phyloP scores from a whole-genome alignment of 1,140 invertebrate genomes.

The Zaprionus kolodkinae region DNA sequence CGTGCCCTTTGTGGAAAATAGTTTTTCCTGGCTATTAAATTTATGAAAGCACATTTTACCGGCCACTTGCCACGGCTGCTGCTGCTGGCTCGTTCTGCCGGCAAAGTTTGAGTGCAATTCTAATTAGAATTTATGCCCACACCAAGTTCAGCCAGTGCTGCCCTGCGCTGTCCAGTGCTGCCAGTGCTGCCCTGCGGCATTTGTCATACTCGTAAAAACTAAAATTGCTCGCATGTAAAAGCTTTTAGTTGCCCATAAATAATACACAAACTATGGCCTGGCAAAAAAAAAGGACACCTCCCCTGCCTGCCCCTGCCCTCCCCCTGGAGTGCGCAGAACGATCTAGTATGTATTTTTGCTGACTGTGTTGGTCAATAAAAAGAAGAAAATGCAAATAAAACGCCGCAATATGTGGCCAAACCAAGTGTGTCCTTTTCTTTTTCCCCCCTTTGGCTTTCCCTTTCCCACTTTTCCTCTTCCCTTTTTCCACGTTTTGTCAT shows the following conservation, averaged over 20 bases:
- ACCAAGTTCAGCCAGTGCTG: constrained; percentile 22
- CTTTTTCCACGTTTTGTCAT: neutral
- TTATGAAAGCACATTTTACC: constrained; percentile 59
- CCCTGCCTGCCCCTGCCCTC: too few species aligned
- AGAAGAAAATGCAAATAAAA: constrained; percentile 72
- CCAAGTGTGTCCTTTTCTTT: constrained; percentile 13
- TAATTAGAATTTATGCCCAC: constrained; percentile 77
- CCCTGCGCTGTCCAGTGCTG: neutral
- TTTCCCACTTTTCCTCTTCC: neutral
- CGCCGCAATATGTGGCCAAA: constrained; percentile 65
- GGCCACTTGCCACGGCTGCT: constrained; percentile 33
- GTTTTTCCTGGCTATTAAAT: constrained; percentile 57
- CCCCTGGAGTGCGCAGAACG: constrained; percentile 32
- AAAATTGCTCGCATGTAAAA: constrained; percentile 74
- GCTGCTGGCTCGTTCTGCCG: neutral
- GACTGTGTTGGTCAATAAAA: constrained; percentile 63
- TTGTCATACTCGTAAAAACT: constrained; percentile 74
- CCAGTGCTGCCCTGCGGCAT: constrained; percentile 33
- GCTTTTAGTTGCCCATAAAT: constrained; percentile 79
- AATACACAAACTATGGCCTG: constrained; percentile 72
- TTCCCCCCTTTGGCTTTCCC: neutral
- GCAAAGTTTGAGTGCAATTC: constrained; percentile 46
- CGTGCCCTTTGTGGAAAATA: constrained; percentile 38
- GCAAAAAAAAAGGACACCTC: constrained; percentile 17
- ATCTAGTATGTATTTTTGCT: constrained; percentile 57